A percentile compares a stretch with the other conserved stretches of the same genome.
Evolutionary conservation across 2,113 vertebrate species (phyloP).

Genomic region (cattle (Bos taurus)): ARS-UCD2.0 NC_037333.1:15946001-15946500

Average conservation of each 20-base stretch:
- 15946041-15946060: not conserved
- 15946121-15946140: not conserved
- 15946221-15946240: not conserved
- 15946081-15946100: not conserved
- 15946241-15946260: not conserved
- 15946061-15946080: not conserved
- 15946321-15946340: not conserved
- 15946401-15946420: not conserved
- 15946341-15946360: not conserved
- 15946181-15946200: not conserved
- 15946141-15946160: not conserved
- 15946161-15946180: not conserved
- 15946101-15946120: not conserved
- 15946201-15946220: not conserved
- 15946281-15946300: not conserved
- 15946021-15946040: not conserved
- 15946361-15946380: not conserved
- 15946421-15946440: not conserved
- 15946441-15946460: not conserved
- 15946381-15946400: not conserved
- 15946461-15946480: not conserved
- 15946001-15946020: not conserved
- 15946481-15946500: not conserved
- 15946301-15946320: not conserved
- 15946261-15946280: not conserved